These are phyloP conservation scores for Drosophila orena DNA, from an alignment of 1,140 invertebrate genomes.

Conservation along the genomic window DNA sequence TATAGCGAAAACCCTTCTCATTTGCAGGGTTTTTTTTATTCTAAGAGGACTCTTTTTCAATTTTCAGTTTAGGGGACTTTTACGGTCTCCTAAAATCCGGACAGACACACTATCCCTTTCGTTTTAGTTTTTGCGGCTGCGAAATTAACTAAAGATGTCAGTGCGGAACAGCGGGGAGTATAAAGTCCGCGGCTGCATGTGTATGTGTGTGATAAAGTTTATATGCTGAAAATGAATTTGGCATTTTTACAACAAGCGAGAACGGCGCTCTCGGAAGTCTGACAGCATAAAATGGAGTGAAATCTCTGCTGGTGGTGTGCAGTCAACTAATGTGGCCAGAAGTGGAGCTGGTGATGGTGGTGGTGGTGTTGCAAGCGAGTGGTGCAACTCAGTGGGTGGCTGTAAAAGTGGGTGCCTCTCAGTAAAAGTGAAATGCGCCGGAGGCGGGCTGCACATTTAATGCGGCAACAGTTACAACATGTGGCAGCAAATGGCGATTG, in stretches of 20 bases:
- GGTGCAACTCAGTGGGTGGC: constrained; percentile 5
- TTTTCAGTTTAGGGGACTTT: constrained; percentile 16
- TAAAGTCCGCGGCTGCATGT: constrained; percentile 43
- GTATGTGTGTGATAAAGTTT: constrained; percentile 54
- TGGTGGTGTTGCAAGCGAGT: background rate
- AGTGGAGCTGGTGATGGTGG: background rate
- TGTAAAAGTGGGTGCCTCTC: constrained; percentile 56
- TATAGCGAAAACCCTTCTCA: too few relatives aligned
- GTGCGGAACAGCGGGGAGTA: constrained; percentile 56
- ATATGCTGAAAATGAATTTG: constrained; percentile 81
- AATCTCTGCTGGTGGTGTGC: constrained; percentile 79
- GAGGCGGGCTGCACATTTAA: constrained; percentile 67
- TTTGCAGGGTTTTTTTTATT: too few relatives aligned
- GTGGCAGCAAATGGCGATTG: constrained; percentile 74
- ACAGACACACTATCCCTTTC: constrained; percentile 29
- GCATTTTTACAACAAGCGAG: constrained; percentile 67
- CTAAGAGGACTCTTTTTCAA: constrained; percentile 1
- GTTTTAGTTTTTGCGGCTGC: constrained; percentile 49
- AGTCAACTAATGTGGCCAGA: constrained; percentile 63
- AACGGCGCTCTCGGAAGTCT: constrained; percentile 74
- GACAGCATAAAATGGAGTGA: constrained; percentile 82
- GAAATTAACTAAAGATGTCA: constrained; percentile 77
- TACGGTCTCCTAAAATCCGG: constrained; percentile 25
- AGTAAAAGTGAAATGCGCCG: constrained; percentile 78
- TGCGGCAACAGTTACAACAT: constrained; percentile 81